Evolutionary conservation across 2,888 invertebrate genomes (phyloP), one percentile per base, ranked within the genome.

Genomic region (Nephrocerus scutellatus): DNA sequence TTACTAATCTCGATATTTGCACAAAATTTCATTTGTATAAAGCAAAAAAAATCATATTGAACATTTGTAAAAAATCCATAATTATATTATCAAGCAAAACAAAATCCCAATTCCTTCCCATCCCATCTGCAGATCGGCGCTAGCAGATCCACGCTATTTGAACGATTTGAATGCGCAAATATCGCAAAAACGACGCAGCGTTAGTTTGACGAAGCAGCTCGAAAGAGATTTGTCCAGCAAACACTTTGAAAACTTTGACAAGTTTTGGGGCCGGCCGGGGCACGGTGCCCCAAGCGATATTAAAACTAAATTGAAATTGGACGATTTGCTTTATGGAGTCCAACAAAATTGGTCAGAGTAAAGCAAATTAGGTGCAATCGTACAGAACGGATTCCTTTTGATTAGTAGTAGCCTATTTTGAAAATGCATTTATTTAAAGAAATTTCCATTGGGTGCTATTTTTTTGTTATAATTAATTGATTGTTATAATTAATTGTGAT

Each of bases 251-350:
- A 84, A 84, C 3, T 85, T 84, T 79, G 77, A 79, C 32, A 74
- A 77, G 8, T 73, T 84, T 52, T 88, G 87, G 87, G 86, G 87
- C 18, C 74, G 82, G 30, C 86, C 86, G 1, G 87, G 87, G 2
- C 81, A 68, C 48, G 68, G 68, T 25, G 68, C 68, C 20, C 68
- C 62, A 26, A 52, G 53, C 35, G 48, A 54, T 21, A 56, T 59
- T 35, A 62, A 54, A 45, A 57, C 60, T 49, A 69, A 68, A 56
- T 50, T 64, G 34, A 69, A 68, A 52, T 60, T 69, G 61, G 60
- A 68, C 57, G 60, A 66, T 59, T 64, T 69, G 53, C 67, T 69
- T 52, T 69, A 69, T 48, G 68, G 68, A 39, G 48, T 47, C 22
- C 54, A 56, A n/a, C n/a, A n/a, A 40, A 55, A 55, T 34, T 44